These are phyloP conservation scores for Phyllostomus hastatus DNA, from an alignment of 2,113 vertebrate species.

Conservation along the genomic window DNA sequence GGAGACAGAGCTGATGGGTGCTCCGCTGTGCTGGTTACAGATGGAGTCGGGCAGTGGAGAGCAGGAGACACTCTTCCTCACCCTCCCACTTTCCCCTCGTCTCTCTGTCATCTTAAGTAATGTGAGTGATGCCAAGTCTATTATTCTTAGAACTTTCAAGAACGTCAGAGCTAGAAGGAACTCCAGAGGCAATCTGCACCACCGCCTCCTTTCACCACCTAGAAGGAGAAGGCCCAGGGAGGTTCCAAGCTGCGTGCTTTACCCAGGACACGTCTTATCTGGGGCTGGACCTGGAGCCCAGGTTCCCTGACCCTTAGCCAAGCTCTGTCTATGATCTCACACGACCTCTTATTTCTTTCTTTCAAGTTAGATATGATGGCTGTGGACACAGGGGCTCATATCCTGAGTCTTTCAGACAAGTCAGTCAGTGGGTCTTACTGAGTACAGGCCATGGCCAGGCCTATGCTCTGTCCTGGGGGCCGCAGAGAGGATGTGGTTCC, in stretches of 20 bases:
- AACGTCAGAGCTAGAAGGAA: background rate
- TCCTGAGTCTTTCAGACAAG: background rate
- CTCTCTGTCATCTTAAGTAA: background rate
- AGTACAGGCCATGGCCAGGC: background rate
- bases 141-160: constrained; percentile 44
- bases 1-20: constrained; percentile 67
- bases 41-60: constrained; percentile 31
- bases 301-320: background rate
- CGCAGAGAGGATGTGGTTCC: background rate
- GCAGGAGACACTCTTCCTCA: background rate
- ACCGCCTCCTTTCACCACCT: background rate
- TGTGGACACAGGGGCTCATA: background rate
- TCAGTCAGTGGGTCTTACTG: background rate
- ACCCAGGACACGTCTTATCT: background rate
- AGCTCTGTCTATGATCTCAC: background rate
- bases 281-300: background rate
- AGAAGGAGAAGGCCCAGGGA: background rate
- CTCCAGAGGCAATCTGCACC: background rate
- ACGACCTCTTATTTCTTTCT: background rate
- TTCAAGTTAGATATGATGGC: background rate
- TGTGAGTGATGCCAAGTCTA: constrained; percentile 41
- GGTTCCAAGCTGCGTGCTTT: background rate
- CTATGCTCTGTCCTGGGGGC: background rate
- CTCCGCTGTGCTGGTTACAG: constrained; percentile 74
- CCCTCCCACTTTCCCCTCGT: background rate